Base-by-base conservation (phyloP, 2,113 vertebrate species). In the Penelope pileata region DNA sequence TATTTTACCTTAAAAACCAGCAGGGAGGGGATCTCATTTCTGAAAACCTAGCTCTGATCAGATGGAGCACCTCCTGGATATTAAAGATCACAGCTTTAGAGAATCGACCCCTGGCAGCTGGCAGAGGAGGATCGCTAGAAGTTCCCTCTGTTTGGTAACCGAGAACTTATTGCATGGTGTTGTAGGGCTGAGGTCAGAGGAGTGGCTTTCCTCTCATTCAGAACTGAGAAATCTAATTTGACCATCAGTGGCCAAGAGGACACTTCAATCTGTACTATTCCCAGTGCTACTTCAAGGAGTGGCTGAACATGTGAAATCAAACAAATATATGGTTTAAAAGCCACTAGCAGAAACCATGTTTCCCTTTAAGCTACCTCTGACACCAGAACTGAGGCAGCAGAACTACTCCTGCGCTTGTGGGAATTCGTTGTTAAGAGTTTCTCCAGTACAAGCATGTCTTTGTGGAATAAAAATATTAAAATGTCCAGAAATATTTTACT, bases 401-500 rank as follows among this genome's bases (percentile, higher is more conserved):
- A 73, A 23, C 3, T 36, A 34, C 16, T 63, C 40, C 14, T 29
- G 43, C 24, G 48, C 45, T 75, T 69, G 30, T 76, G 40, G 40
- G 29, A 84, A 91, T 85, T 87, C 56, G 16, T 47, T 62, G 22
- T 32, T 59, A 83, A 42, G 50, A 45, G 12, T 79, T 73, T 78
- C 58, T 42, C 50, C 78, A 50, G 34, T 14, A 72, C 9, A 22
- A 68, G 22, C 32, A 53, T 9, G 24, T 91, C 89, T 88, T 58
- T 19, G 4, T 83, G 69, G 62, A 89, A 53, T 70, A 88, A 62
- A 34, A 45, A 87, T 59, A 68, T 62, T 80, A 64, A 94, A 78
- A 86, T 50, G 21, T 85, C 18, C 3, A 51, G 81, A 88, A 92
- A 72, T 26, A 60, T 68, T 92, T 91, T 84, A 40, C 53, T 91